These are phyloP conservation scores for Eubasilissa splendida DNA, from an alignment of 2,888 invertebrate species.

Conservation along the genomic window DNA sequence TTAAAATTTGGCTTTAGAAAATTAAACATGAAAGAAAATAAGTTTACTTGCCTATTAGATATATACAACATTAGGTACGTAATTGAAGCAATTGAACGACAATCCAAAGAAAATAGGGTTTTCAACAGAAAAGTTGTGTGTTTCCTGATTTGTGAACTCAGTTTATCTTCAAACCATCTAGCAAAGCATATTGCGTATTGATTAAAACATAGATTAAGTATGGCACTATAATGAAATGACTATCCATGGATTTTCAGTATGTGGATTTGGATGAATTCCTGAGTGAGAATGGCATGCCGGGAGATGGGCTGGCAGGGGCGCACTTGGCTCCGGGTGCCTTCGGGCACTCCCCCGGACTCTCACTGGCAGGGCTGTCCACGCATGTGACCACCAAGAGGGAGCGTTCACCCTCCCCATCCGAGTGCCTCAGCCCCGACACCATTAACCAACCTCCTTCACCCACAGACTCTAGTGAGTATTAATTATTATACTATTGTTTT, in stretches of 20 bases:
- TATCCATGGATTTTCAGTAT: constrained; percentile 77
- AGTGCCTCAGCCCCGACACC: constrained; percentile 91
- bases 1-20: too few species aligned
- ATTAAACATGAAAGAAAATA: too few species aligned
- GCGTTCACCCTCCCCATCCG: constrained; percentile 89
- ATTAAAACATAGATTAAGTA: too few species aligned
- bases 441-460: constrained; percentile 91
- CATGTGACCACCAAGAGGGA: constrained; percentile 87
- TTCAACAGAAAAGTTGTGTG: too few species aligned
- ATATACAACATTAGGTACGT: too few species aligned
- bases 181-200: too few species aligned
- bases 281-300: constrained; percentile 94
- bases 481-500: neutral
- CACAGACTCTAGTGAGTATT: constrained; percentile 88
- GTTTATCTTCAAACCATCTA: too few species aligned
- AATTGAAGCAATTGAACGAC: too few species aligned
- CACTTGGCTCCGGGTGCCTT: constrained; percentile 78
- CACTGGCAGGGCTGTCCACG: constrained; percentile 74
- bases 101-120: too few species aligned
- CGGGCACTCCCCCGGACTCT: constrained; percentile 73
- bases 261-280: constrained; percentile 98
- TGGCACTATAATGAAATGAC: too few species aligned
- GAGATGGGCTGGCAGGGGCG: constrained; percentile 79
- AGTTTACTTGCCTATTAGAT: too few species aligned
- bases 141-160: too few species aligned